Conservation (phyloP, 2,888 invertebrate species). For the Crematogaster levior region DNA sequence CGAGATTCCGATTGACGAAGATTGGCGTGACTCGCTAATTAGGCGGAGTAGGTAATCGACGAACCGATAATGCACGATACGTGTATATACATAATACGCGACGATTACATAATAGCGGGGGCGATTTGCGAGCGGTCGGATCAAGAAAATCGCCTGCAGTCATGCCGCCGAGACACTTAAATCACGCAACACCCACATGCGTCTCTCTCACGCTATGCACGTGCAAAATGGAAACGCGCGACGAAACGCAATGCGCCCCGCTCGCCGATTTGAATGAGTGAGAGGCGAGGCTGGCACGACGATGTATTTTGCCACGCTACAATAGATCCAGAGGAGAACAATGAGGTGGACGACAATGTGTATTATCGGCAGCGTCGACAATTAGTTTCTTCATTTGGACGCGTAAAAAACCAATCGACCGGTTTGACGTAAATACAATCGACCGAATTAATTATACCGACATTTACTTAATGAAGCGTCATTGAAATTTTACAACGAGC, state of each 20-base stretch:
- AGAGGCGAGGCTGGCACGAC: conserved; percentile 49
- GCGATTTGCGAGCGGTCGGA: conserved; percentile 55
- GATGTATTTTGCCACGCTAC: conserved; percentile 35
- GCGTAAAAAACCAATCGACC: conserved; percentile 48
- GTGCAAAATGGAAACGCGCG: conserved; percentile 66
- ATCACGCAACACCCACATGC: conserved; percentile 79
- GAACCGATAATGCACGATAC: conserved; percentile 42
- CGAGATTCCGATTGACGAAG: conserved; percentile 31
- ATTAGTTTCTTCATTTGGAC: conserved; percentile 59
- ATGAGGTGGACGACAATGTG: conserved; percentile 65
- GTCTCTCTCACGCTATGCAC: conserved; percentile 54
- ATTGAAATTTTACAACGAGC: not conserved
- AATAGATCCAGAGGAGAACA: conserved; percentile 59
- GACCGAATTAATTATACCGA: conserved; percentile 33
- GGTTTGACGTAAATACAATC: conserved; percentile 15
- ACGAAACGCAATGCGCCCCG: conserved; percentile 45
- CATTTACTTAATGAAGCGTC: conserved; percentile 16
- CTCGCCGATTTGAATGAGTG: conserved; percentile 59
- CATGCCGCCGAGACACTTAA: conserved; percentile 76
- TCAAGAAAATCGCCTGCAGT: conserved; percentile 64
- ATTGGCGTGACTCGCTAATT: conserved; percentile 40
- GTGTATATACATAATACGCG: conserved; percentile 10
- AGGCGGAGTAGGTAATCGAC: conserved; percentile 56
- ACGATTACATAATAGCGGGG: conserved; percentile 65
- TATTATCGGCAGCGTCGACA: conserved; percentile 57